Evolutionary conservation across 2,113 vertebrate species (phyloP), one percentile per base, ranked within the genome.

Genomic region (Bufo gargarizans): DNA sequence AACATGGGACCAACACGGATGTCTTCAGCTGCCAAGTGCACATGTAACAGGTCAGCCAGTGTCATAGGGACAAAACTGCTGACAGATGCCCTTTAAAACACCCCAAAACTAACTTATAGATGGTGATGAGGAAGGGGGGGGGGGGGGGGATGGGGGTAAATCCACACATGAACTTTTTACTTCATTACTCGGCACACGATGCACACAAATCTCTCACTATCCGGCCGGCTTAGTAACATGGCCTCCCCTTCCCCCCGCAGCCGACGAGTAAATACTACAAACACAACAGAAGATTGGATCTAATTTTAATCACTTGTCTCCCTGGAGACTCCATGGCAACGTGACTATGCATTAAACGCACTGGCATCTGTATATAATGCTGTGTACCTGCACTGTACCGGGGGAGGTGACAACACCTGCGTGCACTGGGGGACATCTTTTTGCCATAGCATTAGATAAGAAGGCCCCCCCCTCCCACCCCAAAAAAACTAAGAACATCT

Each of bases 271-370:
- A 89, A 90, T 81, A 90, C 83, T 16, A 82, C 90, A 87, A 87
- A 89, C 79, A 1, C 91, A 92, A 92, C 90, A 92, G 93, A 76
- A 93, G 94, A 93, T 93, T 43, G 87, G 90, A 93, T 96, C 93
- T 96, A 96, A 97, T 97, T 97, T 96, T 95, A 93, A 93, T 95
- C 90, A 19, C 83, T 92, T 87, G 94, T 98, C 94, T 96, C 97
- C 96, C 95, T 93, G 96, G 97, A 97, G 97, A 97, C 93, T 79
- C 96, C 96, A 98, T 99, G 94, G 96, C 95, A 98, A 99, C 97
- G 81, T 90, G 92, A 89, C 89, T 93, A 93, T 93, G 91, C 93
- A 94, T 92, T 91, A 91, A 93, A 93, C 91, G 92, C 80, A 81
- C 74, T 78, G 58, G 33, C 20, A 86, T 33, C 33, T 33, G 33